Evolutionary conservation across 2,888 invertebrate genomes (phyloP).

Genomic region (Lycophotia porphyrea): DNA sequence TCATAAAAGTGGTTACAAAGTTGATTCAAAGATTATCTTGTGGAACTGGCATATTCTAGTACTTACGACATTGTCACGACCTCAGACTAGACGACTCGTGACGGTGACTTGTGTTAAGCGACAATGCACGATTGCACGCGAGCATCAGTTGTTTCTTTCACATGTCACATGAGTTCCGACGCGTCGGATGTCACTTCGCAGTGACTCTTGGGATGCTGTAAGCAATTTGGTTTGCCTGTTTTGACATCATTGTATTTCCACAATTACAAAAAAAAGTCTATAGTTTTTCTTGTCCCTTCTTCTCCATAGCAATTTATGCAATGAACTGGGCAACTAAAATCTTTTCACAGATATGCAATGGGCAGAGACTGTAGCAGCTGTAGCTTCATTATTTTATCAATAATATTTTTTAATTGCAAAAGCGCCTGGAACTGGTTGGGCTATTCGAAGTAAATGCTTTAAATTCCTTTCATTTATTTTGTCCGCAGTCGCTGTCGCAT

Average conservation of each 20-base stretch:
- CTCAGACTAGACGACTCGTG: not conserved
- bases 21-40: slow-evolving; percentile 28
- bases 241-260: not conserved
- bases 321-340: not conserved
- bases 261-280: not conserved
- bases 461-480: not conserved
- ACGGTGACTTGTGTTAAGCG: not conserved
- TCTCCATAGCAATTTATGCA: not conserved
- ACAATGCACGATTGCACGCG: not conserved
- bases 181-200: not conserved
- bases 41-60: slow-evolving; percentile 11
- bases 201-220: not conserved
- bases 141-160: not conserved
- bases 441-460: too few relatives aligned
- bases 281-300: not conserved
- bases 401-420: not conserved
- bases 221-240: not conserved
- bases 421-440: not conserved
- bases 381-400: not conserved
- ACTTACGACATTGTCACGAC: not conserved
- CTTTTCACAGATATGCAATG: not conserved
- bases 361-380: not conserved
- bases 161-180: not conserved
- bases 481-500: not conserved
- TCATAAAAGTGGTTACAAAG: slow-evolving; percentile 21